Evolutionary conservation across 1,140 invertebrate genomes (phyloP).

Genomic region (Cyrtorhinus lividipennis): DNA sequence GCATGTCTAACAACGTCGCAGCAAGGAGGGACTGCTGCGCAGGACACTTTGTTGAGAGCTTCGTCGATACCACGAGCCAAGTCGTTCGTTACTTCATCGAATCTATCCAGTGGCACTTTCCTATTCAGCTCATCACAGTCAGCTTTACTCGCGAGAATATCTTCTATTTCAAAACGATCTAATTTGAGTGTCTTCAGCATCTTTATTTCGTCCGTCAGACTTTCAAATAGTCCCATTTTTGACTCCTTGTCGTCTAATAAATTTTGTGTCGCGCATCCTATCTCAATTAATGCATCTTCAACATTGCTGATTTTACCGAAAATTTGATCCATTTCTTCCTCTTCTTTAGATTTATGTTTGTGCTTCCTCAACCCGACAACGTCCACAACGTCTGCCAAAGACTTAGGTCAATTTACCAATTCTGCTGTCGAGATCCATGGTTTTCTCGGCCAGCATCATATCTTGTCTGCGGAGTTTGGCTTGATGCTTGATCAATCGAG

Average conservation of each 20-base stretch:
- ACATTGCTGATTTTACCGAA: neutral
- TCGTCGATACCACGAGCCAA: constrained; percentile 44
- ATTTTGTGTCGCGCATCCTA: neutral
- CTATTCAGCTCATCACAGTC: constrained; percentile 45
- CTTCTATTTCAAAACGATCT: constrained; percentile 47
- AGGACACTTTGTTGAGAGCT: constrained; percentile 41
- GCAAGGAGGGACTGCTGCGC: constrained; percentile 34
- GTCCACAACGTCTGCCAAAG: neutral
- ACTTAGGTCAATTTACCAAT: constrained; percentile 25
- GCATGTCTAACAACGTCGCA: constrained; percentile 41
- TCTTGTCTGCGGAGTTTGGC: constrained; percentile 27
- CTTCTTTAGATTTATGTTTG: neutral
- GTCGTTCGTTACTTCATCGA: constrained; percentile 47
- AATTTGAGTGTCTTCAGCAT: constrained; percentile 39
- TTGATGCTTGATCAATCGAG: constrained; percentile 3
- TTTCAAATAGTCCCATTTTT: neutral
- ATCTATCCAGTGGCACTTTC: constrained; percentile 53
- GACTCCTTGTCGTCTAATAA: constrained; percentile 8
- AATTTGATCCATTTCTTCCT: neutral
- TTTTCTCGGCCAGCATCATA: constrained; percentile 24
- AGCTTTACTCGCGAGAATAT: constrained; percentile 53
- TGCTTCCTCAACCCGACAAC: neutral
- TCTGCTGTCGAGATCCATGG: constrained; percentile 25
- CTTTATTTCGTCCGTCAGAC: constrained; percentile 1
- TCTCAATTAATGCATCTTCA: constrained; percentile 3